A percentile compares a stretch with the other conserved stretches of the same genome.
Evolutionary conservation across 2,797 vertebrate genomes (phyloP).

Genomic region (Miichthys miiuy): DNA sequence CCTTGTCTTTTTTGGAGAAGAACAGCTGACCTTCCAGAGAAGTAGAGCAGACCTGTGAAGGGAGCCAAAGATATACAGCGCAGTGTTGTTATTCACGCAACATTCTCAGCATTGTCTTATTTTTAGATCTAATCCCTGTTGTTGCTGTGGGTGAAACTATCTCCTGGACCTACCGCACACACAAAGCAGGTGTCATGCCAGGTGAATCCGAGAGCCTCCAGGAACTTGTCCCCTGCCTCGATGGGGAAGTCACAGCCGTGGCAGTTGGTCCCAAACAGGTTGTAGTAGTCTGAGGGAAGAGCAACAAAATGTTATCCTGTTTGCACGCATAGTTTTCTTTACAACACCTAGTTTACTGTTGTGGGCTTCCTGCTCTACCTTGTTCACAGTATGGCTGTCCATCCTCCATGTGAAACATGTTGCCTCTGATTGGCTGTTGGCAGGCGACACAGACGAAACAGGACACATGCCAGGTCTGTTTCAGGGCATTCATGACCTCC

Average conservation of each 20-base stretch:
- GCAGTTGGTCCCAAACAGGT: constrained; percentile 95
- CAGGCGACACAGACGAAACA: constrained; percentile 96
- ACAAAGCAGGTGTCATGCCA: constrained; percentile 99
- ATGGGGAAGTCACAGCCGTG: constrained; percentile 98
- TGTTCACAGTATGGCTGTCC: constrained; percentile 97
- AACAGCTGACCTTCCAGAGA: constrained; percentile 95
- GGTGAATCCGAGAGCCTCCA: constrained; percentile 94
- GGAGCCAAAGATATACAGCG: constrained; percentile 28
- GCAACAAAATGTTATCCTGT: constrained; percentile 9
- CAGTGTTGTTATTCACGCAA: constrained; percentile 10
- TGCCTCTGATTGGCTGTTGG: constrained; percentile 95
- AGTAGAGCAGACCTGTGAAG: constrained; percentile 90
- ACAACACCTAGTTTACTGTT: too few species aligned
- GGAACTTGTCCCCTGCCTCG: constrained; percentile 97
- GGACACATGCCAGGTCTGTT: constrained; percentile 97
- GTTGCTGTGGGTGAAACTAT: not conserved
- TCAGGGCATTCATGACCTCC: constrained; percentile 99
- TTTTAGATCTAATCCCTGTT: not conserved
- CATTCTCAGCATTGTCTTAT: constrained; percentile 4
- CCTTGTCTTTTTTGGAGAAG: constrained; percentile 99
- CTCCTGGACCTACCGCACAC: constrained; percentile 89
- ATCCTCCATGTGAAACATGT: constrained; percentile 97
- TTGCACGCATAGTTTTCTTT: not conserved
- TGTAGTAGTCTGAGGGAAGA: constrained; percentile 90
- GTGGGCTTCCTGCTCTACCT: constrained; percentile 77